These are phyloP conservation scores for Drosophila littoralis DNA, from an alignment of 1,140 invertebrate genomes.

Conservation along the genomic window DNA sequence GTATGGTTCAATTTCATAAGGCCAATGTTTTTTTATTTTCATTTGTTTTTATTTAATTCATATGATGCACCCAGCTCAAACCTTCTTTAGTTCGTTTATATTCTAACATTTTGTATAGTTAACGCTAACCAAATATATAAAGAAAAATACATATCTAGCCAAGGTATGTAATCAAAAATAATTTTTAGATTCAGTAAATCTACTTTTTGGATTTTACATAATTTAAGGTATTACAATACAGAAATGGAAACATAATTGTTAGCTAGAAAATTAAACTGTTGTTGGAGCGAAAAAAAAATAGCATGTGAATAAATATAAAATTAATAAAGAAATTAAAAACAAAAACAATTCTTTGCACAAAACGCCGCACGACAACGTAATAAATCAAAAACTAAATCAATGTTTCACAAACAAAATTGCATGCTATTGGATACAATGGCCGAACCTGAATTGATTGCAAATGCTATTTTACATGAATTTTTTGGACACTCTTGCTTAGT, in stretches of 20 bases:
- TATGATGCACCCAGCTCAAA: constrained; percentile 39
- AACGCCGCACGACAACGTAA: constrained; percentile 76
- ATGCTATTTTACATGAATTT: constrained; percentile 40
- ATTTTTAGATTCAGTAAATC: constrained; percentile 52
- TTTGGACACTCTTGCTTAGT: constrained; percentile 36
- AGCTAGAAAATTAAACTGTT: constrained; percentile 35
- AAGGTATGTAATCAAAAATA: constrained; percentile 61
- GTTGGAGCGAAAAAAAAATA: constrained; percentile 54
- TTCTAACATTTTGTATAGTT: constrained; percentile 49
- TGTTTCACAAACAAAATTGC: constrained; percentile 46
- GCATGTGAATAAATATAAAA: constrained; percentile 61
- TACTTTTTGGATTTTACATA: constrained; percentile 72
- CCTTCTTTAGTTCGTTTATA: constrained; percentile 28
- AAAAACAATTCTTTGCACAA: constrained; percentile 74
- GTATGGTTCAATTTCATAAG: background rate
- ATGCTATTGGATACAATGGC: constrained; percentile 28
- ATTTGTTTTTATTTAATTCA: constrained; percentile 43
- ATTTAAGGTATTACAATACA: constrained; percentile 35
- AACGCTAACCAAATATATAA: constrained; percentile 54
- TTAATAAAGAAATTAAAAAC: constrained; percentile 64
- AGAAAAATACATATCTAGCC: constrained; percentile 64
- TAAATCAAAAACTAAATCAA: constrained; percentile 48
- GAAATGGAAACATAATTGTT: constrained; percentile 56
- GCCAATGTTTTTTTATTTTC: background rate
- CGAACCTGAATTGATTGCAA: constrained; percentile 43